Percentiles rank a stretch among this genome's conserved stretches.
phyloP scores from a whole-genome alignment of 2,888 invertebrate species.

The Clanis bilineata region DNA sequence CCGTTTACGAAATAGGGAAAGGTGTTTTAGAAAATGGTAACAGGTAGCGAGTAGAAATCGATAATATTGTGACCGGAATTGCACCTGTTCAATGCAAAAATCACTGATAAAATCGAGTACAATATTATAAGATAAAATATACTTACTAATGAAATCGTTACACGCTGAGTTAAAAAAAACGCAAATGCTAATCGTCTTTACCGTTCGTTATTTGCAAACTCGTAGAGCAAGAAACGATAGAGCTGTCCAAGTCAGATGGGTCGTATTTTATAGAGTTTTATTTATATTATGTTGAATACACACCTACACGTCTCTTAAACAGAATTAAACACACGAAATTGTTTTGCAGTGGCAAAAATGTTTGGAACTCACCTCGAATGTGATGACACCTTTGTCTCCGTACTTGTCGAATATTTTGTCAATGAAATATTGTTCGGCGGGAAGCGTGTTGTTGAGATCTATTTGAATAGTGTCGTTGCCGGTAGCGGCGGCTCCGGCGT shows the following conservation, averaged over 20 bases:
- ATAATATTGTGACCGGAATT: conserved; percentile 13
- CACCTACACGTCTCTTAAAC: not conserved
- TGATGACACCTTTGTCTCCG: conserved; percentile 79
- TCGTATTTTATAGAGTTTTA: not conserved
- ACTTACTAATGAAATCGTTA: not conserved
- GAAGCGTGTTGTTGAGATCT: conserved; percentile 51
- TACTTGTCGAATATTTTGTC: conserved; percentile 82
- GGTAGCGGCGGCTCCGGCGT: conserved; percentile 38
- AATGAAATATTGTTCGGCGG: conserved; percentile 75
- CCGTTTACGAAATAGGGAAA: conserved; percentile 66
- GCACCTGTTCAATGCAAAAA: conserved; percentile 1
- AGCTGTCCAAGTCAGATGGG: not conserved
- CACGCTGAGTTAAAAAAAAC: not conserved
- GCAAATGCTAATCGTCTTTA: not conserved
- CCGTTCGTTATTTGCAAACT: not conserved
- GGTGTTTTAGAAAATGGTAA: conserved; percentile 48
- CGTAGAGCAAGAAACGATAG: not conserved
- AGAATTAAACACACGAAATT: not conserved
- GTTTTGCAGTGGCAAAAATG: conserved; percentile 20
- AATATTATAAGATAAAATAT: not conserved
- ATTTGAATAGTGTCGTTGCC: conserved; percentile 30
- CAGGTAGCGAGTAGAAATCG: conserved; percentile 14
- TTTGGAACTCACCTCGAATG: conserved; percentile 73
- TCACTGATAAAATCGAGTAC: not conserved
- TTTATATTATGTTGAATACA: conserved; percentile 8